These are phyloP conservation scores for Sitta europaea DNA, from an alignment of 2,113 vertebrate genomes.

Conservation along the genomic window DNA sequence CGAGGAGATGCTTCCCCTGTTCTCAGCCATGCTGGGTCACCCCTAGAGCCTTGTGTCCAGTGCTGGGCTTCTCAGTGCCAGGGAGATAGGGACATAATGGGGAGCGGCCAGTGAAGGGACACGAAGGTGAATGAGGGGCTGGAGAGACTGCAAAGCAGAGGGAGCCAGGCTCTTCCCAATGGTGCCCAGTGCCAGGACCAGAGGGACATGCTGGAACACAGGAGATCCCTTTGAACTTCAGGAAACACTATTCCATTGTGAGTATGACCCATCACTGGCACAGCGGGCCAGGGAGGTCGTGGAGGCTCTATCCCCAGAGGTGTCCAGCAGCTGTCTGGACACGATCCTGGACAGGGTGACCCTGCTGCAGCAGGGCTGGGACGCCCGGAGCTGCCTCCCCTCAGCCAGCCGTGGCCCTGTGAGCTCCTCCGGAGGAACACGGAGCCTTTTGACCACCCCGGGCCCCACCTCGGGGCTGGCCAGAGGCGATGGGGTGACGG, in stretches of 20 bases:
- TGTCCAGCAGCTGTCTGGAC: neutral
- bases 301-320: neutral
- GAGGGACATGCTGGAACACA: fast-evolving
- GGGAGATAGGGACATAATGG: too few species aligned
- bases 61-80: neutral
- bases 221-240: neutral
- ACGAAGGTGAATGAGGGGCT: fast-evolving
- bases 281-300: neutral
- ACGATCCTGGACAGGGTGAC: fast-evolving
- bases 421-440: neutral
- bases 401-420: neutral
- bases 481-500: neutral
- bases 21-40: neutral
- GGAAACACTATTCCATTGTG: neutral
- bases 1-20: neutral
- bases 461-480: too few species aligned
- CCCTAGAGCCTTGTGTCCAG: neutral
- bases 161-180: neutral
- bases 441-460: too few species aligned
- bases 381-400: fast-evolving
- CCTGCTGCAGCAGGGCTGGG: neutral
- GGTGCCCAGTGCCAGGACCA: neutral
- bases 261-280: neutral
- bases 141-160: neutral
- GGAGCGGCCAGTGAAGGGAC: neutral